These are phyloP conservation scores for Linnaemya vulpina DNA, from an alignment of 2,888 invertebrate species.

Conservation along the genomic window DNA sequence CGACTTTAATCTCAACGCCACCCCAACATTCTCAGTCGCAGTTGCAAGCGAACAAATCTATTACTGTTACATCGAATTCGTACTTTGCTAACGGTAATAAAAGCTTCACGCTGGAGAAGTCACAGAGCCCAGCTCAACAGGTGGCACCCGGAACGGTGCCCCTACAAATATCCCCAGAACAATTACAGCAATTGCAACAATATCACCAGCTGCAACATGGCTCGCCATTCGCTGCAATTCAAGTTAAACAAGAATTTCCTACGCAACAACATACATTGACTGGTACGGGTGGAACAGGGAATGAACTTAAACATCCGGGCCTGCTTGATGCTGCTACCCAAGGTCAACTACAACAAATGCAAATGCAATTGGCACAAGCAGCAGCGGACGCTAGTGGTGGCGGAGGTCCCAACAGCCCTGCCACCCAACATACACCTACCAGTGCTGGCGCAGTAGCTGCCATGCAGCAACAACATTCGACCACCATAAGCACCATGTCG, in stretches of 20 bases:
- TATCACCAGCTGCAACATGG: slow-evolving; percentile 85
- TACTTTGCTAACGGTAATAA: slow-evolving; percentile 52
- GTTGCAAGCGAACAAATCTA: slow-evolving; percentile 32
- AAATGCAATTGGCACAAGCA: slow-evolving; percentile 81
- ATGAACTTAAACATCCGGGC: slow-evolving; percentile 80
- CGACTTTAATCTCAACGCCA: slow-evolving; percentile 73
- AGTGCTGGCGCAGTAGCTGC: slow-evolving; percentile 76
- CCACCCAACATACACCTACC: slow-evolving; percentile 82
- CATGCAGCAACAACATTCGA: slow-evolving; percentile 84
- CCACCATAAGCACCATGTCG: slow-evolving; percentile 90
- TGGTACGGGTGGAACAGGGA: slow-evolving; percentile 73
- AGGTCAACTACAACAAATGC: slow-evolving; percentile 83
- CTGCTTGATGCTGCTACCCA: slow-evolving; percentile 83
- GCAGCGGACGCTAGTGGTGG: slow-evolving; percentile 74
- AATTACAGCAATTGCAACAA: slow-evolving; percentile 86
- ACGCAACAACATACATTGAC: slow-evolving; percentile 64
- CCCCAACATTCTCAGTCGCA: slow-evolving; percentile 53
- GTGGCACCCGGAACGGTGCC: slow-evolving; percentile 82
- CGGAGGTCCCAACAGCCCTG: slow-evolving; percentile 83
- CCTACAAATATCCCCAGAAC: slow-evolving; percentile 83
- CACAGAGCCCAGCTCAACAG: slow-evolving; percentile 84
- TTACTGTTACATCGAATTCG: slow-evolving; percentile 34
- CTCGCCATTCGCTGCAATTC: slow-evolving; percentile 83
- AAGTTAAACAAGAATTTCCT: slow-evolving; percentile 83
- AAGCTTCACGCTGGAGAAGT: slow-evolving; percentile 84